These are phyloP conservation scores for Platycheirus rosarum DNA, from an alignment of 2,888 invertebrate genomes.

Conservation along the genomic window DNA sequence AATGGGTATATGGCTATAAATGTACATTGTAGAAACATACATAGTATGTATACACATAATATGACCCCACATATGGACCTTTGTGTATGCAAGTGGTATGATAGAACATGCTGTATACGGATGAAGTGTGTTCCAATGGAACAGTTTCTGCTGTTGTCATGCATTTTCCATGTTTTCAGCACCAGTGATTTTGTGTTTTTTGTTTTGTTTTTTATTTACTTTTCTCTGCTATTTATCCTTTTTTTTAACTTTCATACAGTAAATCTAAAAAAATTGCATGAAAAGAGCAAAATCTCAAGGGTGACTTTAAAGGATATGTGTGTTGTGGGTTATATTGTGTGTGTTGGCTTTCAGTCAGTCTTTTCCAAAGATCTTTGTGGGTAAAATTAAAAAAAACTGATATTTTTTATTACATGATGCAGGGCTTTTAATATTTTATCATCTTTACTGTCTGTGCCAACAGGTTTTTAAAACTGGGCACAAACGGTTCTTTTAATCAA, in stretches of 20 bases:
- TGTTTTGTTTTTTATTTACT: neutral
- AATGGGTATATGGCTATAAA: slow-evolving; percentile 1
- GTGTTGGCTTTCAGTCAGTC: slow-evolving; percentile 36
- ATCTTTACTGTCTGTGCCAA: slow-evolving; percentile 22
- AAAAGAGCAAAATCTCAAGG: slow-evolving; percentile 29
- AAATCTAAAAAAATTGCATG: neutral
- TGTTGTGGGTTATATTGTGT: slow-evolving; percentile 25
- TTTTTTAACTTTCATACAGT: neutral
- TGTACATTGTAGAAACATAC: too few species aligned
- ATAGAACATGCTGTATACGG: neutral
- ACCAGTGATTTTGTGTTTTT: slow-evolving; percentile 61
- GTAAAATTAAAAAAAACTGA: slow-evolving; percentile 16
- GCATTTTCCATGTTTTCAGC: slow-evolving; percentile 73
- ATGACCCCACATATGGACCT: neutral
- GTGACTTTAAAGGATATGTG: slow-evolving; percentile 50
- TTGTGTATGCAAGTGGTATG: neutral
- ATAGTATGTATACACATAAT: too few species aligned
- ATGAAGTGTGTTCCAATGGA: slow-evolving; percentile 34
- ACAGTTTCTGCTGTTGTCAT: slow-evolving; percentile 70
- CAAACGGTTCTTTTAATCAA: neutral
- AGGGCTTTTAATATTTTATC: slow-evolving; percentile 21
- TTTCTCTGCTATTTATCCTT: slow-evolving; percentile 6
- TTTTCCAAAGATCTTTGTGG: slow-evolving; percentile 23
- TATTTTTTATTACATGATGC: slow-evolving; percentile 37
- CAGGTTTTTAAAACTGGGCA: slow-evolving; percentile 20